Base-by-base conservation (phyloP, 2,113 vertebrate species). In the Xiphophorus hellerii region DNA sequence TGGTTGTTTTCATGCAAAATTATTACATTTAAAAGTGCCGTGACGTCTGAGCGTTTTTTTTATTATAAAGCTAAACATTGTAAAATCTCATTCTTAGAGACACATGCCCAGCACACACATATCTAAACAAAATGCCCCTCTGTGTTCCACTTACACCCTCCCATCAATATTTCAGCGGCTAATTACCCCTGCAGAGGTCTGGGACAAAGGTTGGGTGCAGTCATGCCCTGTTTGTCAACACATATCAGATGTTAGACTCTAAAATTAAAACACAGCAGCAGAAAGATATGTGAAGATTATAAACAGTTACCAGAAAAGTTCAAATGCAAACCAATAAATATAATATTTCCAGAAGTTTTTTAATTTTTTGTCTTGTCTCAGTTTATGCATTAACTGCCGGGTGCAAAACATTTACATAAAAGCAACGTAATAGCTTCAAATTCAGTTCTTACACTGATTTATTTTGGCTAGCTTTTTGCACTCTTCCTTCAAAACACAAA, bases 101-200 rank as follows among this genome's bases (percentile, higher is more conserved):
- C 5, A 51, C 22, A 28, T 7, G n/a, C 3, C 25, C 20, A 6
- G 30, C 27, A 1, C 37, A 72, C 48, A 58, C 39, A 63, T 29
- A 64, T 28, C 42, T 20, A 48, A 5, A 17, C 17, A 48, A 80
- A 28, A 60, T 60, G 17, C 60, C 17, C 35, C 28, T 44, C 66
- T 33, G 61, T 44, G 44, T 58, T 35, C 27, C 61, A 28, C 68
- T 12, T 30, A 72, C 74, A 67, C 76, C 60, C 66, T 17, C 4
- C 73, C 72, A 85, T 94, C 70, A 94, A 94, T 94, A 90, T 90
- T 94, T 93, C 69, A 94, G 78, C 58, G 84, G 80, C 81, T 92
- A 92, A 94, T 94, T 93, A 92, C 87, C 86, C 74, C 88, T 60
- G 80, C 76, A 76, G 83, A 80, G 82, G 77, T 82, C 84, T 87